Conservation (phyloP, 2,113 vertebrate genomes). For the Epinephelus moara region DNA sequence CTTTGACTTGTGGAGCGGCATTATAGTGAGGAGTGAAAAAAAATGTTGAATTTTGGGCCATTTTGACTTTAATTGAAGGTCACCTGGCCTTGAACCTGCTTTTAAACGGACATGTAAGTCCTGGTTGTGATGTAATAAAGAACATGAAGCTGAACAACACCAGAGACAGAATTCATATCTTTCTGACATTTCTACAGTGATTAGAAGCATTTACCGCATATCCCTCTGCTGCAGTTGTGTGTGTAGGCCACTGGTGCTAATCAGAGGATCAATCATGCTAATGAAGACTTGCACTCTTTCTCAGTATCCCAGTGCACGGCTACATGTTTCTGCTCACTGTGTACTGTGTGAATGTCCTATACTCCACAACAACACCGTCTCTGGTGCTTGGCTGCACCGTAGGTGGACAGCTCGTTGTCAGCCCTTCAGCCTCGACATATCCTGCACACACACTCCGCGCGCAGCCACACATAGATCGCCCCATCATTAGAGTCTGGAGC, state of each 20-base stretch:
- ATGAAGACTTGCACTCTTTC: slow-evolving; percentile 27
- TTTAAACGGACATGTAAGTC: slow-evolving; percentile 27
- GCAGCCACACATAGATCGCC: slow-evolving; percentile 45
- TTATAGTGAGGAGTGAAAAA: too few relatives aligned
- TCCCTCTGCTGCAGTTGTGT: slow-evolving; percentile 8
- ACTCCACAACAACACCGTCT: slow-evolving; percentile 51
- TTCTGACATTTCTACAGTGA: neutral
- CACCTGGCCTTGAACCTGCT: slow-evolving; percentile 24
- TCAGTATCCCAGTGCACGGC: slow-evolving; percentile 15
- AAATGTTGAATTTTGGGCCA: neutral
- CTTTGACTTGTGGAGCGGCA: too few relatives aligned
- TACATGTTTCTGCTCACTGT: slow-evolving; percentile 31
- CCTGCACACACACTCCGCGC: neutral
- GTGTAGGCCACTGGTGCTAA: slow-evolving; percentile 45
- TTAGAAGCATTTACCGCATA: slow-evolving; percentile 18
- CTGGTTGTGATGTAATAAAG: slow-evolving; percentile 3
- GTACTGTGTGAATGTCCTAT: slow-evolving; percentile 27
- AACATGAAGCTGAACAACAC: neutral
- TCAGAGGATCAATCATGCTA: slow-evolving; percentile 52
- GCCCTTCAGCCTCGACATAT: slow-evolving; percentile 54
- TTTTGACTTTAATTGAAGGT: slow-evolving; percentile 67
- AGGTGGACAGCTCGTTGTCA: slow-evolving; percentile 76
- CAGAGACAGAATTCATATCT: too few relatives aligned
- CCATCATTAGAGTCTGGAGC: slow-evolving; percentile 70
- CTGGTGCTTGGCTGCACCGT: slow-evolving; percentile 50